Evolutionary conservation across 2,888 invertebrate species (phyloP).

Genomic region (Phasia obesa): DNA sequence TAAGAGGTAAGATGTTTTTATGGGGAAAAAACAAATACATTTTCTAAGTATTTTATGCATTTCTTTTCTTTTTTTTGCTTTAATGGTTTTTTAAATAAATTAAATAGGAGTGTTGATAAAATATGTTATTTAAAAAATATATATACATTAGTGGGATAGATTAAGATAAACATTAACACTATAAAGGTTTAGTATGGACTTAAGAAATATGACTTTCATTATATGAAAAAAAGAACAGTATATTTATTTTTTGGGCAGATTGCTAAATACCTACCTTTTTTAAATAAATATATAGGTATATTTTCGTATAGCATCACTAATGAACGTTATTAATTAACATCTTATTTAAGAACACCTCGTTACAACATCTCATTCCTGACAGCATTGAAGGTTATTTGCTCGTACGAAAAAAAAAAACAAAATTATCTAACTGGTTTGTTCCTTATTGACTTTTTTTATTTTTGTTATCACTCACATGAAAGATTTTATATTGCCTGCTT

Average conservation of each 20-base stretch:
- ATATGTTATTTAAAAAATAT: conserved; percentile 7
- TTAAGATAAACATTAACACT: too few species aligned
- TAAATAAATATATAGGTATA: neutral
- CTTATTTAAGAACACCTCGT: neutral
- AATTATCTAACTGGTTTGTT: conserved; percentile 72
- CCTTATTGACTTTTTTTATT: conserved; percentile 56
- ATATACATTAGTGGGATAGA: neutral
- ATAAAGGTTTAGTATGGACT: too few species aligned
- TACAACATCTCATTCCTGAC: conserved; percentile 39
- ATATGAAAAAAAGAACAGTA: neutral
- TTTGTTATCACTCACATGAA: conserved; percentile 16
- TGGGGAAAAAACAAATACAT: conserved; percentile 2
- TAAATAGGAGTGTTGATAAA: neutral
- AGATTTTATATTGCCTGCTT: conserved; percentile 45
- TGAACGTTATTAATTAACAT: neutral
- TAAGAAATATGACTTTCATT: too few species aligned
- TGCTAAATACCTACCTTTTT: neutral
- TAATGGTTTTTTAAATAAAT: conserved; percentile 33
- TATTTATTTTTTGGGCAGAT: neutral
- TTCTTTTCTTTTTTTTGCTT: conserved; percentile 6
- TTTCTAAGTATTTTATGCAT: neutral
- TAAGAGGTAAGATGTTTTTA: too few species aligned
- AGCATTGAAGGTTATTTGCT: conserved; percentile 63
- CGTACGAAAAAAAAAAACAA: conserved; percentile 35
- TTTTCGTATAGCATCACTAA: too few species aligned